Base-by-base conservation (phyloP, 1,140 invertebrate genomes). In the Drosophila mauritiana region DNA sequence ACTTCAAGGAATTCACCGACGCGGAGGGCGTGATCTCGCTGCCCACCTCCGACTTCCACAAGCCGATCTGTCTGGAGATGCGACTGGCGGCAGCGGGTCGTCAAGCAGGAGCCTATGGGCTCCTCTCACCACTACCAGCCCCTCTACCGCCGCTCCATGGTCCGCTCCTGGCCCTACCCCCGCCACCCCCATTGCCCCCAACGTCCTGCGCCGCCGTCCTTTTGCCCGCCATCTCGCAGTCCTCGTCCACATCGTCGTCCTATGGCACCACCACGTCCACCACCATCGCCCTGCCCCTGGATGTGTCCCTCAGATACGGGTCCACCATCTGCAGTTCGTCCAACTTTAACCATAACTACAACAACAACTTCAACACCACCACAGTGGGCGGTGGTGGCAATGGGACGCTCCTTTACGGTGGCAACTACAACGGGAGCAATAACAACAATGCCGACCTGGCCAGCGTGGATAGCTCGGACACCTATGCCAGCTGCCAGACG, bases 401-500 rank as follows among this genome's bases (percentile, higher is more conserved):
- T 31, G 82, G 69, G 0, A 4, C 86, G 46, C 51, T 86, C 31
- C 63, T 80, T 10, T 88, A 90, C n/a, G 82, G 85, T 17, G 82
- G 82, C 36, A 91, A 90, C 75, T 88, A 68, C 78, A 93, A 93
- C 73, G 92, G 91, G 46, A 94, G 94, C 80, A 93, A 93, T 73
- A 92, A 92, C 61, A 94, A 94, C 84, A 94, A 94, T 70, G 92
- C 85, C 56, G 96, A 97, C 56, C 92, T 96, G 64, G 96, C 95
- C 54, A 96, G 95, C 90, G 94, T 97, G 43, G 96, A 97, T 86
- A 97, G 96, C 82, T 97, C 96, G 31, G 98, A 98, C 93, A 99
- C 98, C 58, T 99, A 97, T 93, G 97, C 97, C 91, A 98, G 97
- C 93, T 99, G 98, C 94, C 96, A 97, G 93, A 98, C 98, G 73